These are phyloP conservation scores for Hirundo rustica DNA, from an alignment of 2,797 vertebrate genomes.

Conservation along the genomic window DNA sequence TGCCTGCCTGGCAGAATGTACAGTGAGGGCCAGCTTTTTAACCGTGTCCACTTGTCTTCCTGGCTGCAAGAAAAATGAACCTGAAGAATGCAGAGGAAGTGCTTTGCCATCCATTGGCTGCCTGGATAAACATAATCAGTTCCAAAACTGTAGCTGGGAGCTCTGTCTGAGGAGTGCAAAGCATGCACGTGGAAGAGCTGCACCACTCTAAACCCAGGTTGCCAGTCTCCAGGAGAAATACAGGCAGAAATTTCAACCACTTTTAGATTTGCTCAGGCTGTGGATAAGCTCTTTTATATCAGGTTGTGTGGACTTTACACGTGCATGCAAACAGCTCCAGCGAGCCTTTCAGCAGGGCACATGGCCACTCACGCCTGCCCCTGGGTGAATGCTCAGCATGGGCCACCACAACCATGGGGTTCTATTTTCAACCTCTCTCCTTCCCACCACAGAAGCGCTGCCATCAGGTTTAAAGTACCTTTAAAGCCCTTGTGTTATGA, in stretches of 20 bases:
- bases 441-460: neutral
- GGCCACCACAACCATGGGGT: neutral
- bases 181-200: rapidly evolving
- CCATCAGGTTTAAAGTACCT: neutral
- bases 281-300: neutral
- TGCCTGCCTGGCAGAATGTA: neutral
- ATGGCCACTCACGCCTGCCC: neutral
- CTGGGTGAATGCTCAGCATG: rapidly evolving
- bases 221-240: neutral
- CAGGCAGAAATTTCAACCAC: neutral
- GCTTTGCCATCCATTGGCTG: neutral
- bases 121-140: neutral
- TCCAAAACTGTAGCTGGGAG: rapidly evolving
- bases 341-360: neutral
- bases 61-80: neutral
- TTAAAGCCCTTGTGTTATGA: neutral
- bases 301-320: neutral
- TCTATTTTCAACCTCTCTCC: neutral
- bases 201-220: neutral
- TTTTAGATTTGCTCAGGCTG: neutral
- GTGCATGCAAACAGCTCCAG: neutral
- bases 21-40: neutral
- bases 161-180: neutral
- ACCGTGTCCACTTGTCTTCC: neutral
- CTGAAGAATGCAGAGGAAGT: neutral